Conservation (phyloP, 2,888 invertebrate genomes). For the Villa cingulata region DNA sequence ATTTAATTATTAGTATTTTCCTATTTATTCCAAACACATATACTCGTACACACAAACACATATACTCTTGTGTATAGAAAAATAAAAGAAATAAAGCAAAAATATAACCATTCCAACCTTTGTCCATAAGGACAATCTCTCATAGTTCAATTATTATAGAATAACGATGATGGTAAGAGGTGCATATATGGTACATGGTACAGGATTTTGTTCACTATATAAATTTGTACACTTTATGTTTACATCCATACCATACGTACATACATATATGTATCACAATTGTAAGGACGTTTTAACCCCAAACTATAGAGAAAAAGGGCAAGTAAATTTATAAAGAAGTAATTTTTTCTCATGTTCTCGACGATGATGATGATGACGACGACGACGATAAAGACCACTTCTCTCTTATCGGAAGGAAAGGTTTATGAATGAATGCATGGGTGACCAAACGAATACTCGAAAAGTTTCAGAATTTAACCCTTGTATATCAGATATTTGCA, state of each 20-base stretch:
- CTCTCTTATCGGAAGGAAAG: constrained; percentile 7
- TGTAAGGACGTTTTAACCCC: constrained; percentile 7
- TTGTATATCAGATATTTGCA: too few species aligned
- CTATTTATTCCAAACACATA: too few species aligned
- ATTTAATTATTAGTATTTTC: too few species aligned
- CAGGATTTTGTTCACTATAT: too few species aligned
- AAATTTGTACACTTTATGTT: too few species aligned
- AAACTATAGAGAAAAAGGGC: constrained; percentile 8
- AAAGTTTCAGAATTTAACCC: constrained; percentile 1
- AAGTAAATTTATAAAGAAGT: constrained; percentile 6
- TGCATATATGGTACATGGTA: not conserved
- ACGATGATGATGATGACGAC: too few species aligned
- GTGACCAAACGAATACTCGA: constrained; percentile 11
- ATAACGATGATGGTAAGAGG: not conserved
- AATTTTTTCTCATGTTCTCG: not conserved
- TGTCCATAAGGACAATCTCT: not conserved
- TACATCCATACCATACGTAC: too few species aligned
- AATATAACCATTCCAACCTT: too few species aligned
- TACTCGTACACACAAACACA: too few species aligned
- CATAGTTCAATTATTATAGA: not conserved
- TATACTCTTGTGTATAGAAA: too few species aligned
- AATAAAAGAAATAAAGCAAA: too few species aligned
- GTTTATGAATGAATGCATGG: constrained; percentile 12
- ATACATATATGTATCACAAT: not conserved
- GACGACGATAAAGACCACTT: too few species aligned